Conservation (phyloP, 2,888 invertebrate genomes). For the Synergus gifuensis region DNA sequence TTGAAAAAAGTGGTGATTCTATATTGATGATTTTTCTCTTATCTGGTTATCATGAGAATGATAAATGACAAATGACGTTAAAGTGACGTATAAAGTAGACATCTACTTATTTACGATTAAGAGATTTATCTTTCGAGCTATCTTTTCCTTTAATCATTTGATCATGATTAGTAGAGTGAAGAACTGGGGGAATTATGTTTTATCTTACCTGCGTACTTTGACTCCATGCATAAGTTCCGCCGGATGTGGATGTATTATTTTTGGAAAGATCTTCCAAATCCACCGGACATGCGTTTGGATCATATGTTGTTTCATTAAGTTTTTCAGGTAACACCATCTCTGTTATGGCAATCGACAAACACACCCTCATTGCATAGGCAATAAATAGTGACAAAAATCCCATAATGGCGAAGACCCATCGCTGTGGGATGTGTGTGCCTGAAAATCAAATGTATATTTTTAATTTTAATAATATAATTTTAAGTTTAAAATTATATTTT, state of each 20-base stretch:
- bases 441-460: neutral
- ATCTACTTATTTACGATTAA: neutral
- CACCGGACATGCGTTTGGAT: neutral
- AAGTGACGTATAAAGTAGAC: neutral
- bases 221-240: constrained; percentile 58
- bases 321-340: constrained; percentile 80
- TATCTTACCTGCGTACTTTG: constrained; percentile 59
- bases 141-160: neutral
- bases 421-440: constrained; percentile 64
- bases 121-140: neutral
- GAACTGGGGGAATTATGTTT: neutral
- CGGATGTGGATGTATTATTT: constrained; percentile 16
- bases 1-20: no score
- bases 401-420: constrained; percentile 80
- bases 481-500: neutral
- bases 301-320: neutral
- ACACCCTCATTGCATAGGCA: constrained; percentile 87
- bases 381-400: constrained; percentile 85
- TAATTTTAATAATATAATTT: neutral
- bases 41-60: neutral
- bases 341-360: constrained; percentile 85
- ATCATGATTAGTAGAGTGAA: neutral
- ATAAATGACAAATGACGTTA: neutral
- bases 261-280: neutral
- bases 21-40: no score